Evolutionary conservation across 2,888 invertebrate species (phyloP).

Genomic region (Aphidoletes aphidimyza): DNA sequence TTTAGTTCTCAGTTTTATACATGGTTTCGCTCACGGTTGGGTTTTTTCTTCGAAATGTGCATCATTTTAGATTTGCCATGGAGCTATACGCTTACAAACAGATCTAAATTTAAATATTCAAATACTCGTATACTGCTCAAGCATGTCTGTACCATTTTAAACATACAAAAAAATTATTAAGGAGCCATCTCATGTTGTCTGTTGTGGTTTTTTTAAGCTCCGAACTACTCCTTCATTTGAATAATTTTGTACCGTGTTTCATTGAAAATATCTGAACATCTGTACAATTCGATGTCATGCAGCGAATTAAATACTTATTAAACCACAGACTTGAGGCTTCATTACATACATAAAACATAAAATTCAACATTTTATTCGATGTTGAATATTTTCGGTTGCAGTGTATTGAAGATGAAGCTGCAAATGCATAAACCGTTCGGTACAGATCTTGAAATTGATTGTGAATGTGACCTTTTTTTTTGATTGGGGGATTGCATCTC

Average conservation of each 20-base stretch:
- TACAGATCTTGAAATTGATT: not conserved
- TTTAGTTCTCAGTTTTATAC: not conserved
- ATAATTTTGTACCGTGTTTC: not conserved
- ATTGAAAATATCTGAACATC: not conserved
- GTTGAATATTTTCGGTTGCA: not conserved
- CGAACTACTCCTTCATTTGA: not conserved
- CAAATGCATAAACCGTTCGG: not conserved
- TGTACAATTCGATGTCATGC: constrained; percentile 18
- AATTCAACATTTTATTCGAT: constrained; percentile 8
- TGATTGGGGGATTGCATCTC: not conserved
- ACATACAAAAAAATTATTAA: no score
- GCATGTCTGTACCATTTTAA: no score
- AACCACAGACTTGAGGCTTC: not conserved
- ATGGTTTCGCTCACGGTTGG: not conserved
- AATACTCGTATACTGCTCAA: no score
- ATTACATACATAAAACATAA: not conserved
- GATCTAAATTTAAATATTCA: constrained; percentile 42
- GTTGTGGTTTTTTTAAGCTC: not conserved
- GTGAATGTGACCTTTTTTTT: not conserved
- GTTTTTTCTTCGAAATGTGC: not conserved
- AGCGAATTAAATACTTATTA: constrained; percentile 27
- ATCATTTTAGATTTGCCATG: no score
- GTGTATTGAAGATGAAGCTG: not conserved
- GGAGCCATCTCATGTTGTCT: no score
- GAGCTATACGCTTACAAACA: no score